Percentiles rank a stretch among this genome's conserved stretches.
Conservation (phyloP, 2,888 invertebrate species). For the Caenorhabditis sulstoni region DNA sequence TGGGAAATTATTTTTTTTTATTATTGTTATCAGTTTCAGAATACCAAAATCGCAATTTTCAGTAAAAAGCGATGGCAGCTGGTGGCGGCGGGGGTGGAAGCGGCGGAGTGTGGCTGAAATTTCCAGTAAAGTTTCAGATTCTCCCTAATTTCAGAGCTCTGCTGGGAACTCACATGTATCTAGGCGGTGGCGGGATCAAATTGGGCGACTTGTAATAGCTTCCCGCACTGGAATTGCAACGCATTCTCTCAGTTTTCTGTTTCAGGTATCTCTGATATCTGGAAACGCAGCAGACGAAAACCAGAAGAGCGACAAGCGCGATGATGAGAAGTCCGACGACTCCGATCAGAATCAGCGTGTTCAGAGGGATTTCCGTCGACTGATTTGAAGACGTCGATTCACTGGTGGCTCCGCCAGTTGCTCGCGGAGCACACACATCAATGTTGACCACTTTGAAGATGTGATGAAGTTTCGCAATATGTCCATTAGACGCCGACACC, state of each 20-base stretch:
- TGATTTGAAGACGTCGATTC: neutral
- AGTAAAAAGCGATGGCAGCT: constrained; percentile 39
- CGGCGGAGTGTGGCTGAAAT: constrained; percentile 45
- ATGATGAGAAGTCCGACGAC: constrained; percentile 56
- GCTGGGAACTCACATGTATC: constrained; percentile 38
- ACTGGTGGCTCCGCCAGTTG: no score
- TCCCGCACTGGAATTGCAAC: constrained; percentile 22
- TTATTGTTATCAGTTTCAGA: neutral
- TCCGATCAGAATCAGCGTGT: constrained; percentile 62
- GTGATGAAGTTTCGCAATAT: constrained; percentile 56
- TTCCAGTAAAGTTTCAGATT: constrained; percentile 12
- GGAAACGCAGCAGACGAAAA: constrained; percentile 68
- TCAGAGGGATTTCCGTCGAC: constrained; percentile 32
- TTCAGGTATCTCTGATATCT: constrained; percentile 39
- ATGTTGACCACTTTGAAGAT: constrained; percentile 57
- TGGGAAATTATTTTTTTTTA: no score
- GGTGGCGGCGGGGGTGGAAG: constrained; percentile 49
- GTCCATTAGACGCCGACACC: constrained; percentile 29
- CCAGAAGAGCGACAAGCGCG: constrained; percentile 59
- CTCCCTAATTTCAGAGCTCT: neutral
- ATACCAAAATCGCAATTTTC: neutral
- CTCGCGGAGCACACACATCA: constrained; percentile 25
- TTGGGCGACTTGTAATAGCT: constrained; percentile 50
- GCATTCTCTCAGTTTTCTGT: constrained; percentile 35
- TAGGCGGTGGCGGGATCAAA: constrained; percentile 41